Evolutionary conservation across 2,888 invertebrate genomes (phyloP).

Genomic region (Polietes domitor): DNA sequence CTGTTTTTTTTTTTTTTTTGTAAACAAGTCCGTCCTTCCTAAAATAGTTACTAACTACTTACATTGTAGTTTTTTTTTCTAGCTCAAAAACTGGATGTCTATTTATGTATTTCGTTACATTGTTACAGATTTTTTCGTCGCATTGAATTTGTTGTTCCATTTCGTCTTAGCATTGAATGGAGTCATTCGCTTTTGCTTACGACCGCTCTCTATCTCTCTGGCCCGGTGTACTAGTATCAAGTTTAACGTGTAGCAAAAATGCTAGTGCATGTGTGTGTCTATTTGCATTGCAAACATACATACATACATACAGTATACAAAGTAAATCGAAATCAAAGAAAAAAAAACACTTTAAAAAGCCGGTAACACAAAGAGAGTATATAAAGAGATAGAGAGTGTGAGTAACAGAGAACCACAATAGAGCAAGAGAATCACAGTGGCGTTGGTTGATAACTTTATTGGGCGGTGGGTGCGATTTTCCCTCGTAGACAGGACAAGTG

Average conservation of each 20-base stretch:
- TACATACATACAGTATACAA: background rate
- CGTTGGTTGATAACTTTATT: no score
- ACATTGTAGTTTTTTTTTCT: background rate
- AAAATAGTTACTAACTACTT: no score
- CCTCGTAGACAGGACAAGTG: no score
- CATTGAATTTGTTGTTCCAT: constrained; percentile 2
- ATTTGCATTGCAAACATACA: background rate
- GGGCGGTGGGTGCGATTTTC: background rate
- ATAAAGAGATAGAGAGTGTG: background rate
- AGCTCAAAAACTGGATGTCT: background rate
- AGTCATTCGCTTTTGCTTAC: constrained; percentile 13
- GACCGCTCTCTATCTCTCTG: background rate
- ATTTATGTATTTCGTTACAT: background rate
- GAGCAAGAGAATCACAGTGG: background rate
- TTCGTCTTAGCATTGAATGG: constrained; percentile 16
- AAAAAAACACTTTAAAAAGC: constrained; percentile 7
- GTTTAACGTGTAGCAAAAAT: constrained; percentile 9
- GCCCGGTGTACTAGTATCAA: background rate
- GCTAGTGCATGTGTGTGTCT: background rate
- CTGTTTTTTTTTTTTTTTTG: no score
- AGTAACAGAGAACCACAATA: background rate
- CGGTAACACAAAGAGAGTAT: constrained; percentile 2
- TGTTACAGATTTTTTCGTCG: constrained; percentile 1
- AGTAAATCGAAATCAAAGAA: background rate
- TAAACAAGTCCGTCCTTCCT: no score